Base-by-base conservation (phyloP, 2,113 vertebrate genomes). In the Phocoena sinus region DNA sequence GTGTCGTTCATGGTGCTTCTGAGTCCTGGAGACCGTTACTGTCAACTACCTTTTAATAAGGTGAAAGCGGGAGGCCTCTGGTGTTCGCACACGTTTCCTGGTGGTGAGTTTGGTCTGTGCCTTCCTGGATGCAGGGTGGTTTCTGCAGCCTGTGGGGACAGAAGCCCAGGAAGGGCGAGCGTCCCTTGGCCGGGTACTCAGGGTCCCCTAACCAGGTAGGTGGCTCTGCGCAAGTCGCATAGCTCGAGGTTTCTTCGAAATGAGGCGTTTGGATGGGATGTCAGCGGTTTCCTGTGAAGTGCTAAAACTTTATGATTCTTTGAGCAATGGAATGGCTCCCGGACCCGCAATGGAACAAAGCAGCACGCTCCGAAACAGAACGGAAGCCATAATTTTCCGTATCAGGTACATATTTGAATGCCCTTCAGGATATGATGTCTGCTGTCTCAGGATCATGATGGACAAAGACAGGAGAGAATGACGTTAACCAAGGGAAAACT, bases 1-100 rank as follows among this genome's bases (percentile, higher is more conserved):
- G 56, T 23, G 8, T 21, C 41, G 5, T 62, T 83, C 63, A 94
- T 3, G 82, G 88, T 8, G 25, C 80, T 88, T 95, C 85, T 92
- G 91, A 83, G 93, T 95, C 89, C 79, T 53, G 58, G 70, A 88
- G 85, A 79, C 70, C 33, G 58, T 74, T 31, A 33, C 65, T 76
- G 90, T 26, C 47, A 25, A 14, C 50, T 44, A 41, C 33, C 76
- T 82, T 94, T 89, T 60, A 94, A 60, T 80, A 31, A 53, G 84
- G 88, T 12, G 68, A 62, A 67, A 38, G 79, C 18, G 0, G 38
- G 36, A 31, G 15, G 41, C 12, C 21, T n/a, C 25, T 26, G 33
- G 13, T 2, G 9, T 50, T n/a, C 23, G 20, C 47, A 36, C 6
- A 0, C 0, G 20, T 38, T 33, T 41, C n/a, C 58, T 3, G 89